Conservation (phyloP, 2,888 invertebrate genomes). For the Ornithoptera priamus region DNA sequence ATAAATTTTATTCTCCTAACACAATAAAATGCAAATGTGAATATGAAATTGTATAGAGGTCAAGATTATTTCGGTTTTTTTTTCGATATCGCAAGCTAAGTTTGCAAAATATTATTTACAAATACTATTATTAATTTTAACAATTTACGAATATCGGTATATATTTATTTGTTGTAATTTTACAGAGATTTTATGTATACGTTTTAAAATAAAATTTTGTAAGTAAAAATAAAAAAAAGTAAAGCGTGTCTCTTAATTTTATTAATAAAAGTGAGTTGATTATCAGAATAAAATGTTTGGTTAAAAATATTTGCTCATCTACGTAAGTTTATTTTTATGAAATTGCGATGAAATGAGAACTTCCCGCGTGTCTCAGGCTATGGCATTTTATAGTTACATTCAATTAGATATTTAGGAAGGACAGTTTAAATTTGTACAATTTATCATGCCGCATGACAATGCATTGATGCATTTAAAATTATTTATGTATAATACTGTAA, state of each 20-base stretch:
- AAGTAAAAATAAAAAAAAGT: not conserved
- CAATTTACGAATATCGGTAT: not conserved
- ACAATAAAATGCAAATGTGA: conserved; percentile 24
- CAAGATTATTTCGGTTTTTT: not conserved
- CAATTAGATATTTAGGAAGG: conserved; percentile 28
- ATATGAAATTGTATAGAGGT: conserved; percentile 9
- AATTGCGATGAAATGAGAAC: conserved; percentile 40
- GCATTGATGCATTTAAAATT: not conserved
- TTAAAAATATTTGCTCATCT: not conserved
- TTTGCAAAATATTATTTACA: not conserved
- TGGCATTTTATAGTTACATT: conserved; percentile 20
- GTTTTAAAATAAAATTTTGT: not conserved
- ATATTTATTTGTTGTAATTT: not conserved
- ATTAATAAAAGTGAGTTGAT: too few relatives aligned
- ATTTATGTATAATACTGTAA: not conserved
- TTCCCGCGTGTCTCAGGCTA: conserved; percentile 41
- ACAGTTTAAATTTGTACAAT: conserved; percentile 21
- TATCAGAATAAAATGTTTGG: not conserved
- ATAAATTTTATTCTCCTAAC: conserved; percentile 21
- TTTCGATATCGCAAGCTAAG: not conserved
- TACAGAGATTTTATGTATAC: not conserved
- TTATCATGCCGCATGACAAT: not conserved
- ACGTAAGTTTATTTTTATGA: conserved; percentile 32
- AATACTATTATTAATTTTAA: not conserved
- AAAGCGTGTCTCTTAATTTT: too few relatives aligned